Evolutionary conservation across 2,888 invertebrate genomes (phyloP).

Genomic region (Orthosia gracilis): DNA sequence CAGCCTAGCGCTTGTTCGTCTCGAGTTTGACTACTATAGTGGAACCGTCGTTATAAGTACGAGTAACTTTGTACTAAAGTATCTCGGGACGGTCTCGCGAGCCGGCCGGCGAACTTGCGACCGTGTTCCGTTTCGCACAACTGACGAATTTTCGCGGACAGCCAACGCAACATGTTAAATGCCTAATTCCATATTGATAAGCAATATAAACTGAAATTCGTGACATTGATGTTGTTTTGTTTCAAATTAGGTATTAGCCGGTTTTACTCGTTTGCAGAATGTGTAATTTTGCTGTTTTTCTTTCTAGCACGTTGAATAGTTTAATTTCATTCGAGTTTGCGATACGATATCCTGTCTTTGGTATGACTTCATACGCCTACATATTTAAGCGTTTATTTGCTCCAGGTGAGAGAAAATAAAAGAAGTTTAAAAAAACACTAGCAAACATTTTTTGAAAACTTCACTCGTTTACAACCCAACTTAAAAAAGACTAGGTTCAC

Average conservation of each 20-base stretch:
- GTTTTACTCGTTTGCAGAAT: constrained; percentile 12
- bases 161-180: constrained; percentile 26
- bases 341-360: neutral
- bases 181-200: constrained; percentile 52
- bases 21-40: constrained; percentile 34
- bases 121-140: constrained; percentile 47
- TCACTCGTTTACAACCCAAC: too few relatives aligned
- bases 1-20: constrained; percentile 32
- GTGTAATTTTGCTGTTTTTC: neutral
- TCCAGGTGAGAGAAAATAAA: too few relatives aligned
- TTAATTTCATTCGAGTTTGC: neutral
- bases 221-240: constrained; percentile 11
- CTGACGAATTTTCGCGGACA: constrained; percentile 54
- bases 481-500: neutral
- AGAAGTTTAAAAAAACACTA: too few relatives aligned
- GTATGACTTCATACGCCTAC: too few relatives aligned
- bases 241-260: constrained; percentile 11
- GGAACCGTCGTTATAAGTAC: constrained; percentile 4
- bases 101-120: constrained; percentile 39
- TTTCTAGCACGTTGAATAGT: neutral
- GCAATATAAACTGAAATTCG: constrained; percentile 49
- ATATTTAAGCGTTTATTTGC: too few relatives aligned
- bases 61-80: constrained; percentile 27
- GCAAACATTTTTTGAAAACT: too few relatives aligned
- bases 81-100: constrained; percentile 10